phyloP scores from a whole-genome alignment of 2,888 invertebrate genomes.

The Epistrophe eligans region DNA sequence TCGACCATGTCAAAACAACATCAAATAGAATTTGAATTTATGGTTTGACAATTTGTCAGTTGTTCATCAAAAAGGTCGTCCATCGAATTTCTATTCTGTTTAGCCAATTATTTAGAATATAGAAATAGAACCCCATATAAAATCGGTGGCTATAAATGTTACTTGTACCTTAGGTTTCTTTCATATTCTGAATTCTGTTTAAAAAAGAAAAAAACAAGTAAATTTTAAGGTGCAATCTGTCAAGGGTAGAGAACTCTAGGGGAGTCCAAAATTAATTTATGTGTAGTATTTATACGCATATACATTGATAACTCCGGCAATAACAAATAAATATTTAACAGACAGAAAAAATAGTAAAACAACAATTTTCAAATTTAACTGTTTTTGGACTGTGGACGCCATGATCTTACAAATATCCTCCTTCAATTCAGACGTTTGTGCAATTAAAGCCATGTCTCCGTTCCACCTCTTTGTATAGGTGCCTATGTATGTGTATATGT shows the following conservation, averaged over 20 bases:
- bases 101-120: conserved; percentile 60
- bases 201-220: conserved; percentile 33
- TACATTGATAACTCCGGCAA: conserved; percentile 41
- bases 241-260: conserved; percentile 50
- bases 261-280: conserved; percentile 61
- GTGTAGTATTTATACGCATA: conserved; percentile 12
- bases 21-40: conserved; percentile 72
- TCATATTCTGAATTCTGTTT: conserved; percentile 11
- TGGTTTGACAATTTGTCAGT: conserved; percentile 76
- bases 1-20: conserved; percentile 71
- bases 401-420: conserved; percentile 76
- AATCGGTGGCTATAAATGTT: conserved; percentile 54
- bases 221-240: conserved; percentile 70
- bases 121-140: conserved; percentile 30
- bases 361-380: conserved; percentile 67
- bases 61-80: conserved; percentile 65
- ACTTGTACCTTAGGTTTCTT: conserved; percentile 5
- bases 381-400: conserved; percentile 59
- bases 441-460: conserved; percentile 66
- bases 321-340: conserved; percentile 69
- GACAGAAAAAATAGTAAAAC: conserved; percentile 52
- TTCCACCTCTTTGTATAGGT: conserved; percentile 60
- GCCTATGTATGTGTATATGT: not conserved
- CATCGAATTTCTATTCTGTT: conserved; percentile 27
- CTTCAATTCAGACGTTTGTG: conserved; percentile 57